A percentile compares a stretch with the other conserved stretches of the same genome.
These are phyloP conservation scores for Propithecus perrieri DNA, from an alignment of 2,797 vertebrate genomes.

Conservation along the genomic window DNA sequence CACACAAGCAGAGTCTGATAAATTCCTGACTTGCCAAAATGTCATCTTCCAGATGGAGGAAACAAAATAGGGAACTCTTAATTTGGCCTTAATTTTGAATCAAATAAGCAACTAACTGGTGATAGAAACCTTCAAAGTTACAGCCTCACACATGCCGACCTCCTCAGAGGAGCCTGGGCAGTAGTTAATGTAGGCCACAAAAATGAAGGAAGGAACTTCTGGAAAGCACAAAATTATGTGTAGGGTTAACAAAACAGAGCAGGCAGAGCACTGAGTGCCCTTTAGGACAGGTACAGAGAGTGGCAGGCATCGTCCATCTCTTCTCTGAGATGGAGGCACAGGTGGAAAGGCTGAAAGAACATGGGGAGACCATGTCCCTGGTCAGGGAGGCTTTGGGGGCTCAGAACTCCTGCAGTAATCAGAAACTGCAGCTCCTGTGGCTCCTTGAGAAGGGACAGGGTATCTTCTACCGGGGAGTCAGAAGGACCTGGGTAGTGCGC, in stretches of 20 bases:
- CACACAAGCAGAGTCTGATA: background rate
- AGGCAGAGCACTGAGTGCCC: background rate
- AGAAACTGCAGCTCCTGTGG: background rate
- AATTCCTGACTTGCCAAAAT: constrained; percentile 27
- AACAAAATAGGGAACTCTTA: constrained; percentile 15
- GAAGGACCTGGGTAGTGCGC: background rate
- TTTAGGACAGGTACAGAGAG: background rate
- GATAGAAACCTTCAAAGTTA: constrained; percentile 3
- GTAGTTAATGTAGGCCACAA: background rate
- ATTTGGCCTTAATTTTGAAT: constrained; percentile 1
- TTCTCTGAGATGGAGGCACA: background rate
- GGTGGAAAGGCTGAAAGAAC: background rate
- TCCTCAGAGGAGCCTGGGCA: background rate
- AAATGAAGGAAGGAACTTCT: background rate
- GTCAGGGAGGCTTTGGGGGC: fast-evolving
- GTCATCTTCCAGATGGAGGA: background rate
- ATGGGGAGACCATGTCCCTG: background rate
- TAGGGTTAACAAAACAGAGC: background rate
- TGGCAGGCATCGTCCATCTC: background rate
- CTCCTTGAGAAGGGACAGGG: background rate
- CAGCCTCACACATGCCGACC: background rate
- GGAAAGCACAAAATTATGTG: background rate
- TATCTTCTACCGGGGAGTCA: background rate
- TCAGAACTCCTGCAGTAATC: background rate
- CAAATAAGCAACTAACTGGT: background rate